phyloP scores from a whole-genome alignment of 2,113 vertebrate genomes.

The Engystomops pustulosus region DNA sequence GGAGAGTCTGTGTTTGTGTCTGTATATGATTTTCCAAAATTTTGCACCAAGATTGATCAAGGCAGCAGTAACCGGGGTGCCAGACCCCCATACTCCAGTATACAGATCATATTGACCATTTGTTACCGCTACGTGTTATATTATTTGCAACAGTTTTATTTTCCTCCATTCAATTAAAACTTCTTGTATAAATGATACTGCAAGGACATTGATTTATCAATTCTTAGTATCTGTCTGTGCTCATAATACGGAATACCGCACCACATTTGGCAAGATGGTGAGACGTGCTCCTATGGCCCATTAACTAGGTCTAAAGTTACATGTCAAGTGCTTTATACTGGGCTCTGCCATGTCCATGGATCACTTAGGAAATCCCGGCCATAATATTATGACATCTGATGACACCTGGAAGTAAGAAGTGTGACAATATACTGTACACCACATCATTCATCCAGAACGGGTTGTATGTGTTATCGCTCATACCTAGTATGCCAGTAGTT shows the following conservation, averaged over 20 bases:
- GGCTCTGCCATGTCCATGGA: background rate
- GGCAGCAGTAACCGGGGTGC: too few relatives aligned
- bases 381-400: slow-evolving; percentile 9
- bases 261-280: background rate
- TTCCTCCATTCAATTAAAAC: too few relatives aligned
- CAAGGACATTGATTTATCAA: too few relatives aligned
- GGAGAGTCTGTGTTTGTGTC: too few relatives aligned
- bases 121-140: too few relatives aligned
- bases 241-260: background rate
- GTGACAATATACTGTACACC: background rate
- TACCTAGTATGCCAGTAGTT: too few relatives aligned
- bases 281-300: background rate
- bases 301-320: slow-evolving; percentile 32
- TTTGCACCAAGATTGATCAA: too few relatives aligned
- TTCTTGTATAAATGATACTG: too few relatives aligned
- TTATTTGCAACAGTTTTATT: too few relatives aligned
- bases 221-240: background rate
- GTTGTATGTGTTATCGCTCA: background rate
- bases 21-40: too few relatives aligned
- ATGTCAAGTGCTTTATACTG: background rate
- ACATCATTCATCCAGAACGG: background rate
- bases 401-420: background rate
- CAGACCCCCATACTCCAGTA: background rate
- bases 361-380: background rate
- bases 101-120: background rate